These are phyloP conservation scores for Corydoras sp. DNA, from an alignment of 2,113 vertebrate species.

Conservation along the genomic window DNA sequence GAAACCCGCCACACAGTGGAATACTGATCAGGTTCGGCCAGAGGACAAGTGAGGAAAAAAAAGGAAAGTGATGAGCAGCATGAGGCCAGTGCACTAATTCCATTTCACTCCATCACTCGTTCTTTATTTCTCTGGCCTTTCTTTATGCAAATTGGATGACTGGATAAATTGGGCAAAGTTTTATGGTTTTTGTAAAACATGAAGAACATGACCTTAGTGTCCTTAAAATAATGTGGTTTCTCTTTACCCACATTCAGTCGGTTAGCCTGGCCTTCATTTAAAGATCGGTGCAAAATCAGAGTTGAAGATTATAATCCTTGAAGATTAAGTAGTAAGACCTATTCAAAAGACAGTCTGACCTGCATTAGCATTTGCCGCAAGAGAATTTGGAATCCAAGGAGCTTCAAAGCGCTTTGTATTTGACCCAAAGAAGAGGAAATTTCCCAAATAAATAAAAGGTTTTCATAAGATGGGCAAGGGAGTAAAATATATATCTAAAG, in stretches of 20 bases:
- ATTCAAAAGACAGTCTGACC: slow-evolving; percentile 22
- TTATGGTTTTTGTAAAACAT: slow-evolving; percentile 29
- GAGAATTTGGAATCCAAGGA: slow-evolving; percentile 1
- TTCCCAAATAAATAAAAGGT: neutral
- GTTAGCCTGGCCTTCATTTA: neutral
- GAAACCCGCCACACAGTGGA: slow-evolving; percentile 44
- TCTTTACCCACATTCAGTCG: neutral
- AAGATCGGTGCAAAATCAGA: slow-evolving; percentile 25
- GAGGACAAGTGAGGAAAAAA: neutral
- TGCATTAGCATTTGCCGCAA: slow-evolving; percentile 31
- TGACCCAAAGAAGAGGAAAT: neutral
- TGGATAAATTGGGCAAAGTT: slow-evolving; percentile 30
- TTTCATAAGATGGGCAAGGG: slow-evolving; percentile 1
- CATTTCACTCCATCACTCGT: slow-evolving; percentile 30
- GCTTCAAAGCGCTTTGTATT: no score
- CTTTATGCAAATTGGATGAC: slow-evolving; percentile 30
- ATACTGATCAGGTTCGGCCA: slow-evolving; percentile 55
- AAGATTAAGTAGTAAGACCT: slow-evolving; percentile 18
- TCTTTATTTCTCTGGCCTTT: slow-evolving; percentile 13
- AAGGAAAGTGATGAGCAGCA: slow-evolving; percentile 22
- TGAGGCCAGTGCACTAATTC: slow-evolving; percentile 18
- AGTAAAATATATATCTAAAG: neutral
- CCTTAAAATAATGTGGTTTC: neutral
- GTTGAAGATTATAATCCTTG: slow-evolving; percentile 23
- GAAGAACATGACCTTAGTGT: slow-evolving; percentile 34